Conservation (phyloP, 2,888 invertebrate species). For the Thecocarcelia acutangulata region DNA sequence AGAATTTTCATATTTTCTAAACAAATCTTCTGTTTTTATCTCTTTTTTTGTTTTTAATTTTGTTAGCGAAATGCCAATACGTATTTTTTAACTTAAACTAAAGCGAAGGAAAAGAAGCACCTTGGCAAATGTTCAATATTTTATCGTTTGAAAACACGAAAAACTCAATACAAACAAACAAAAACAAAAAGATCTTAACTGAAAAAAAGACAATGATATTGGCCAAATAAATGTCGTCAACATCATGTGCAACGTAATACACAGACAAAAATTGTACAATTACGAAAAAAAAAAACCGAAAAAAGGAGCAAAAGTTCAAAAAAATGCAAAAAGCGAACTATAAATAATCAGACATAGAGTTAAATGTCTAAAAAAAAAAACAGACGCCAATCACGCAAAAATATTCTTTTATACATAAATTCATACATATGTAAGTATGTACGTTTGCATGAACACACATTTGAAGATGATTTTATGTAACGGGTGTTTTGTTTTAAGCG, state of each 20-base stretch:
- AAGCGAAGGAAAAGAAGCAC: conserved; percentile 46
- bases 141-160: conserved; percentile 44
- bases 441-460: background rate
- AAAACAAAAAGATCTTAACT: conserved; percentile 30
- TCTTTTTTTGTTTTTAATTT: conserved; percentile 32
- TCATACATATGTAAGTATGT: background rate
- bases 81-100: conserved; percentile 46
- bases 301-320: conserved; percentile 58
- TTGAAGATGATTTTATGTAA: background rate
- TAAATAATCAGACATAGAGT: conserved; percentile 28
- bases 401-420: conserved; percentile 23
- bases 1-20: conserved; percentile 32
- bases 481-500: no score
- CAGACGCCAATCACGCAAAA: conserved; percentile 53
- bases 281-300: background rate
- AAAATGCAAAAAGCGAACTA: conserved; percentile 9
- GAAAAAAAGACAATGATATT: conserved; percentile 26
- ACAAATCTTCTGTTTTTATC: conserved; percentile 4
- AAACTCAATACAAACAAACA: conserved; percentile 20
- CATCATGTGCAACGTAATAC: conserved; percentile 42
- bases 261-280: conserved; percentile 20
- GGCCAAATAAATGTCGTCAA: conserved; percentile 61
- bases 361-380: conserved; percentile 36
- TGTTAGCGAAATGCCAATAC: conserved; percentile 60
- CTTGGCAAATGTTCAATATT: conserved; percentile 64